These are phyloP conservation scores for Oncorhynchus kisutch DNA, from an alignment of 2,113 vertebrate species.

Conservation along the genomic window DNA sequence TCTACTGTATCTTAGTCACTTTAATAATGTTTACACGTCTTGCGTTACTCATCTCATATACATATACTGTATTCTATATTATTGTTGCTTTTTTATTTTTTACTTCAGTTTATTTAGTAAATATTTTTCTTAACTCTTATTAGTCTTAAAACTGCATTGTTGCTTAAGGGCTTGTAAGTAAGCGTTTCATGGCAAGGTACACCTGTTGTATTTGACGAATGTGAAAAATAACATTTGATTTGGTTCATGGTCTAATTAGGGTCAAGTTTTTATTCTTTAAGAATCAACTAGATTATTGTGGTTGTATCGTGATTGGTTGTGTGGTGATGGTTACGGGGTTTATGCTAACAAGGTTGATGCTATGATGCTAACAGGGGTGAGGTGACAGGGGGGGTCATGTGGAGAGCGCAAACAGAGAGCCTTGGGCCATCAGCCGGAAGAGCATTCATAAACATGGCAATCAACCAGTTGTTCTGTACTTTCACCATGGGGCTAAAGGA, in stretches of 20 bases:
- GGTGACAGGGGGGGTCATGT: conserved; percentile 31
- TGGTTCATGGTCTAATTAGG: neutral
- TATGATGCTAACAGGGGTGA: conserved; percentile 8
- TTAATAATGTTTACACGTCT: no score
- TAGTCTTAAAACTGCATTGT: no score
- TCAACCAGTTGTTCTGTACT: conserved; percentile 30
- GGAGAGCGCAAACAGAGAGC: conserved; percentile 47
- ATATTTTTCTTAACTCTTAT: no score
- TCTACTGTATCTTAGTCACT: no score
- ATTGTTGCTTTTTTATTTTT: no score
- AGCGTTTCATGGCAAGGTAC: no score
- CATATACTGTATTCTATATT: no score
- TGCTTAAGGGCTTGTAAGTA: no score
- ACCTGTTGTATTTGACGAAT: no score
- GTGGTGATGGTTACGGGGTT: neutral
- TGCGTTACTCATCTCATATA: no score
- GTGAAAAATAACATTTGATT: no score
- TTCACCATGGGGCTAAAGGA: neutral
- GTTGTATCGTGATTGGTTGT: neutral
- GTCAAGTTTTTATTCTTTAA: conserved; percentile 7
- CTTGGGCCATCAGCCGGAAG: conserved; percentile 25
- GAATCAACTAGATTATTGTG: conserved; percentile 1
- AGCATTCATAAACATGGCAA: conserved; percentile 53
- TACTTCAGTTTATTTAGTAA: no score
- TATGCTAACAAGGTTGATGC: neutral